Evolutionary conservation across 2,888 invertebrate species (phyloP).

Genomic region (Agrochola macilenta): DNA sequence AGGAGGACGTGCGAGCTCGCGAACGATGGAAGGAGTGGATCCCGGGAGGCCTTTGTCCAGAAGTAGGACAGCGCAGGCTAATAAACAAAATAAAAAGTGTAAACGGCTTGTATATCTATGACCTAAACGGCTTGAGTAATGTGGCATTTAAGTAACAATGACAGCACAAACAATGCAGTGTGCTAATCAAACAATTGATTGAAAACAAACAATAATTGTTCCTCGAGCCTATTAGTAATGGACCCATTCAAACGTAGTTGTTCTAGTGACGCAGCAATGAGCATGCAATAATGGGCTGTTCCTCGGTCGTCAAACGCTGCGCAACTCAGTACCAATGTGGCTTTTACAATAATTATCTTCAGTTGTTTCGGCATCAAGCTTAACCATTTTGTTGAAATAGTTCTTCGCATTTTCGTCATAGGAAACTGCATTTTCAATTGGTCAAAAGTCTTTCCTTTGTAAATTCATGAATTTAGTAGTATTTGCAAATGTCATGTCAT

Average conservation of each 20-base stretch:
- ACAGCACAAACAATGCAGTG: constrained; percentile 34
- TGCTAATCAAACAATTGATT: constrained; percentile 25
- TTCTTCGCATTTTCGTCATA: too few species aligned
- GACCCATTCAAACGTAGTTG: constrained; percentile 33
- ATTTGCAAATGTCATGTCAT: too few species aligned
- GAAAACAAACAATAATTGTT: constrained; percentile 44
- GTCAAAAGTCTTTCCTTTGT: neutral
- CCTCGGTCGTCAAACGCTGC: neutral
- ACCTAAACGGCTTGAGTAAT: constrained; percentile 14
- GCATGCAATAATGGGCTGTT: constrained; percentile 18
- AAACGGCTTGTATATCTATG: too few species aligned
- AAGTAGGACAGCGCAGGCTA: too few species aligned
- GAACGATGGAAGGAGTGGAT: neutral
- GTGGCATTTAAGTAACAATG: neutral
- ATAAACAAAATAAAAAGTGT: too few species aligned
- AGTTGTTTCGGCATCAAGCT: neutral
- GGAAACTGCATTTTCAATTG: neutral
- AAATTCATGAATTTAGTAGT: neutral
- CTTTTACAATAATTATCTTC: neutral
- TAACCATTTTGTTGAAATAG: neutral
- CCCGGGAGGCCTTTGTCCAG: neutral
- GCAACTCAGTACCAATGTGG: neutral
- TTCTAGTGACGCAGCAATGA: neutral
- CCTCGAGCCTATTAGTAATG: constrained; percentile 19
- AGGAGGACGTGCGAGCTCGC: neutral